Conservation (phyloP, 2,888 invertebrate genomes). For the Cotesia congregata region DNA sequence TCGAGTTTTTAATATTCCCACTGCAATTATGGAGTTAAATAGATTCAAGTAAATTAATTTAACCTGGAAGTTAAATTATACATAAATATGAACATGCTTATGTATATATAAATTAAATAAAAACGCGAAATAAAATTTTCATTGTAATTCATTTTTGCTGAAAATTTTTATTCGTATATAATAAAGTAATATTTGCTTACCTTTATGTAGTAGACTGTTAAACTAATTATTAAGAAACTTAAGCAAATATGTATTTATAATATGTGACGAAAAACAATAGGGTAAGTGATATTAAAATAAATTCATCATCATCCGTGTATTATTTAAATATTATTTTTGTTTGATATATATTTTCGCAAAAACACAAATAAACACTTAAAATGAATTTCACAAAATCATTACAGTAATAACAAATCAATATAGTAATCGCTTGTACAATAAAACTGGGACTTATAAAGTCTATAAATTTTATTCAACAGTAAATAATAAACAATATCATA, state of each 20-base stretch:
- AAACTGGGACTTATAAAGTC: too few species aligned
- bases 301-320: not conserved
- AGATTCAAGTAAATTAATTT: too few species aligned
- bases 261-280: not conserved
- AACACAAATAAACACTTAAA: slow-evolving; percentile 27
- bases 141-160: not conserved
- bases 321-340: slow-evolving; percentile 23
- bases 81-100: too few species aligned
- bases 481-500: not conserved
- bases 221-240: not conserved
- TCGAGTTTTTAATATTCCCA: too few species aligned
- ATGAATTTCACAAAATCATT: slow-evolving; percentile 8
- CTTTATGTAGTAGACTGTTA: not conserved
- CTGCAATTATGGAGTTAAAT: too few species aligned
- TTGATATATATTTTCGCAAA: slow-evolving; percentile 23
- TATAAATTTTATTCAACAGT: too few species aligned
- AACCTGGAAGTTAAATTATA: too few species aligned
- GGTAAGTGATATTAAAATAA: not conserved
- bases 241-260: not conserved
- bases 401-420: not conserved
- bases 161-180: not conserved
- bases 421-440: too few species aligned
- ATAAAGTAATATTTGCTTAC: not conserved
- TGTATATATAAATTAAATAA: not conserved
- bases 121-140: not conserved